These are phyloP conservation scores for Bombus huntii DNA, from an alignment of 1,140 invertebrate genomes.

Conservation along the genomic window DNA sequence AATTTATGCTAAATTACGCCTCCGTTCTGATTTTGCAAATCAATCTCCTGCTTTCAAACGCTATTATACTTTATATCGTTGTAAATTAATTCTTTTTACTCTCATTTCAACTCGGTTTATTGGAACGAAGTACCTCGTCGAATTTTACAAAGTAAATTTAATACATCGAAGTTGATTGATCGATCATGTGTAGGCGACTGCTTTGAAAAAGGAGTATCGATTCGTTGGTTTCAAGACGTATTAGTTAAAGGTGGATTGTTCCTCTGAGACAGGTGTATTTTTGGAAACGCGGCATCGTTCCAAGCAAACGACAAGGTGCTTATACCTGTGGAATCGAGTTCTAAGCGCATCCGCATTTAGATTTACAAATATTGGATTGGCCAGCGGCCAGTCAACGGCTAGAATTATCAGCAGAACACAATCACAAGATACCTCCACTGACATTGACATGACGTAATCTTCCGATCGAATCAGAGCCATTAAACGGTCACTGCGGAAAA, in stretches of 20 bases:
- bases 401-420: conserved; percentile 28
- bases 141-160: background rate
- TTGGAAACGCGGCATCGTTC: conserved; percentile 25
- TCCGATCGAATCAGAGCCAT: background rate
- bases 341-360: conserved; percentile 17
- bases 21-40: background rate
- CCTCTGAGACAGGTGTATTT: conserved; percentile 11
- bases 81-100: background rate
- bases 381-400: conserved; percentile 11
- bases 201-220: background rate
- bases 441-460: background rate
- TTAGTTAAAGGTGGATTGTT: background rate
- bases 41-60: background rate
- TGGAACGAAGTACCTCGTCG: background rate
- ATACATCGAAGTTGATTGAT: background rate
- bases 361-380: conserved; percentile 42
- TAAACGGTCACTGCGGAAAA: conserved; percentile 2
- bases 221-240: background rate
- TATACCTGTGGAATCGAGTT: conserved; percentile 28
- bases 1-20: too few relatives aligned
- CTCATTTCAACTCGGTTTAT: background rate
- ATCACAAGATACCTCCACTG: background rate
- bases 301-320: conserved; percentile 15
- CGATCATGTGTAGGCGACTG: background rate
- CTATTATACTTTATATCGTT: background rate